Evolutionary conservation across 2,888 invertebrate species (phyloP).

Genomic region (Dusona sp.): DNA sequence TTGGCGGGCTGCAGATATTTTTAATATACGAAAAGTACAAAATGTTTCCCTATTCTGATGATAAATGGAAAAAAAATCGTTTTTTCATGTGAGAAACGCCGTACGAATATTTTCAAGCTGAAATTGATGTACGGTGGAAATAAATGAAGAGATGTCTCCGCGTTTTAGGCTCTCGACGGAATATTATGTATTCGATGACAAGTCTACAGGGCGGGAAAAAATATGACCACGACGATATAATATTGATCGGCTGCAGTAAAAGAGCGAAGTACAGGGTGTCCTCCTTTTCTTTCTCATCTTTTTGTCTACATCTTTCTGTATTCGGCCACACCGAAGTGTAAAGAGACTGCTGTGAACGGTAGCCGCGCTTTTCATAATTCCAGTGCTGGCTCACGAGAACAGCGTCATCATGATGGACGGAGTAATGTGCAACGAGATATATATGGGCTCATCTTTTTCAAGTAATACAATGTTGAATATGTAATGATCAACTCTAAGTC

Average conservation of each 20-base stretch:
- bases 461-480: neutral
- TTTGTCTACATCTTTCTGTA: neutral
- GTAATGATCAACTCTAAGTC: neutral
- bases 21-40: neutral
- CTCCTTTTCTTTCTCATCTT: slow-evolving; percentile 5
- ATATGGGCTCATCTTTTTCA: slow-evolving; percentile 9
- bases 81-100: neutral
- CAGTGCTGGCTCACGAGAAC: slow-evolving; percentile 43
- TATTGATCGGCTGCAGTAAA: slow-evolving; percentile 63
- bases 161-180: slow-evolving; percentile 13
- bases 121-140: slow-evolving; percentile 8
- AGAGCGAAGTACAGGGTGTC: slow-evolving; percentile 35
- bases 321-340: slow-evolving; percentile 37
- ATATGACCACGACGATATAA: slow-evolving; percentile 52
- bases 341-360: slow-evolving; percentile 29
- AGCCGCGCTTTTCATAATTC: slow-evolving; percentile 53
- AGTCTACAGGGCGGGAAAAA: slow-evolving; percentile 14
- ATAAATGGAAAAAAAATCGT: neutral
- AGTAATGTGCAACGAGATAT: slow-evolving; percentile 38
- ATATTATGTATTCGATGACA: slow-evolving; percentile 61
- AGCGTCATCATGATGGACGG: slow-evolving; percentile 27
- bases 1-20: neutral
- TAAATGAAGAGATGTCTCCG: neutral
- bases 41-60: neutral
- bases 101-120: neutral